These are phyloP conservation scores for Lomographa bimaculata DNA, from an alignment of 2,888 invertebrate genomes.

Conservation along the genomic window DNA sequence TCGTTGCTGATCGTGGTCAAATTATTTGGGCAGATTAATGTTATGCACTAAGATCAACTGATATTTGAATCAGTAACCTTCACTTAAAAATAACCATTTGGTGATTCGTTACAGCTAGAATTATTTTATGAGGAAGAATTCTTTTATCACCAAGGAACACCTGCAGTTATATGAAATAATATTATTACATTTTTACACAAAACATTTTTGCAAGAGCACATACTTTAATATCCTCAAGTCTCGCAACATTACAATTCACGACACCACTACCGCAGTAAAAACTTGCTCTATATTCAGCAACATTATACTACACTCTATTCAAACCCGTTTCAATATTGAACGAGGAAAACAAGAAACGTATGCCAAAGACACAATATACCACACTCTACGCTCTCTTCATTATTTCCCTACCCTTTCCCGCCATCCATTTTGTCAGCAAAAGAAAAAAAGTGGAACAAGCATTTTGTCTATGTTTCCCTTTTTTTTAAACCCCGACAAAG, in stretches of 20 bases:
- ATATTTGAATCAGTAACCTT: too few relatives aligned
- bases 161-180: too few relatives aligned
- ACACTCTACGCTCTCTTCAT: constrained; percentile 52
- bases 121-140: too few relatives aligned
- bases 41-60: too few relatives aligned
- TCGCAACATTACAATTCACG: constrained; percentile 16
- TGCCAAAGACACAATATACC: constrained; percentile 34
- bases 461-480: constrained; percentile 58
- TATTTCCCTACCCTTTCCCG: constrained; percentile 65
- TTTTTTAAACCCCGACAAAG: constrained; percentile 31
- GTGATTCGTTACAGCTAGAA: too few relatives aligned
- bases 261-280: constrained; percentile 24
- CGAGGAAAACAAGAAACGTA: constrained; percentile 33
- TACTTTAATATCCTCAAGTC: too few relatives aligned
- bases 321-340: constrained; percentile 34
- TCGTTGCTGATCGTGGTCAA: too few relatives aligned
- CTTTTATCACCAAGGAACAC: too few relatives aligned
- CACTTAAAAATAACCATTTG: too few relatives aligned
- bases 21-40: too few relatives aligned
- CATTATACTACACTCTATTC: constrained; percentile 28
- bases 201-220: too few relatives aligned
- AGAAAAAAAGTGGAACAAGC: constrained; percentile 61
- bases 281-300: constrained; percentile 20
- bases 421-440: constrained; percentile 53
- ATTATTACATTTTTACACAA: too few relatives aligned